Evolutionary conservation across 2,113 vertebrate species (phyloP), one percentile per base, ranked within the genome.

Genomic region (Micronycteris hirsuta): DNA sequence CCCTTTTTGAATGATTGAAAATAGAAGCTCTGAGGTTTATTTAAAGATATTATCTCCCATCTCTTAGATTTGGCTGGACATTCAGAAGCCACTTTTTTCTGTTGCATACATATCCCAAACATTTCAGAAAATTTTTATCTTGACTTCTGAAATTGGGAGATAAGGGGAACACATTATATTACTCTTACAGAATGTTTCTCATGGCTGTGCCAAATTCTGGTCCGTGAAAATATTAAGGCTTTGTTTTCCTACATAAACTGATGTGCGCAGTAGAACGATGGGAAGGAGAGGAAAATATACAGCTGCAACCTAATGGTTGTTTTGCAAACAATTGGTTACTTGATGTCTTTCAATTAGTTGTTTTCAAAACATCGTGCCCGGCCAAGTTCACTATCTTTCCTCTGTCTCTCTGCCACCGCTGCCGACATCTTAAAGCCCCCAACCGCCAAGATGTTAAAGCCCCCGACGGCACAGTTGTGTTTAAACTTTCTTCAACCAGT

Each of bases 401-500:
- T 80, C 52, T 43, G 70, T 86, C 67, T 56, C 6, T 38, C 41
- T 10, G 9, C 80, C 49, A n/a, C 73, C 3, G 3, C 31, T 45
- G 67, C 82, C 88, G 96, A 96, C 87, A 91, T 61, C 70, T 81
- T 82, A 81, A 73, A 91, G 63, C 56, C 58, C 56, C 24, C 38
- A 28, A 7, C 26, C 45, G 61, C 82, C 90, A 96, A 96, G 92
- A 92, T 67, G 65, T 77, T 77, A 71, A 73, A 91, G 63, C 56
- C 58, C 56, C 24, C 20, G 63, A 83, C 56, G 63, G 41, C 16
- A 3, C 38, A 38, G 63, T 88, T 78, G 89, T 78, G 94, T 93
- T 96, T 93, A 86, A 96, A 83, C 61, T 96, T 95, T 95, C 95
- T 97, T 96, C 86, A 91, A 93, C 96, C 95, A 84, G 93, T 96